phyloP scores from a whole-genome alignment of 2,113 vertebrate genomes.

The Poeciliopsis prolifica region DNA sequence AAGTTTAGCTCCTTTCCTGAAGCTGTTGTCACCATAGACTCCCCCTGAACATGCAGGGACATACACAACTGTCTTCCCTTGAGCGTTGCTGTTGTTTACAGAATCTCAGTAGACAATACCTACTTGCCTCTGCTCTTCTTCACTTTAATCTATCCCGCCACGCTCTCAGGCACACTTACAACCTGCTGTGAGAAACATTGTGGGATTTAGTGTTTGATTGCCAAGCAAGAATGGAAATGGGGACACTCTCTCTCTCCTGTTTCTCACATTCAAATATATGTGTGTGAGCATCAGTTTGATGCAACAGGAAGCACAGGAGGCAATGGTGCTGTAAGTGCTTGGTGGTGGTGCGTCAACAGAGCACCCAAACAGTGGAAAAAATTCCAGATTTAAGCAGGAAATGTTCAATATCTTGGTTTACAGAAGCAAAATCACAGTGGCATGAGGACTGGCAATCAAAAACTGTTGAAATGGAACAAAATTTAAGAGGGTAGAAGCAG shows the following conservation, averaged over 20 bases:
- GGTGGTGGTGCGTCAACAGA: neutral
- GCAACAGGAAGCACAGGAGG: slow-evolving; percentile 10
- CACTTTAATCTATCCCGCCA: slow-evolving; percentile 36
- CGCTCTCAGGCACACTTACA: slow-evolving; percentile 20
- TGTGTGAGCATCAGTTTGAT: slow-evolving; percentile 21
- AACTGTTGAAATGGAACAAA: too few relatives aligned
- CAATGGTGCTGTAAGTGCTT: neutral
- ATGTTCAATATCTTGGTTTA: too few relatives aligned
- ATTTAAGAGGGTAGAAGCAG: too few relatives aligned
- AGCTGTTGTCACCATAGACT: slow-evolving; percentile 12
- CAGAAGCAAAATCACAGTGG: too few relatives aligned
- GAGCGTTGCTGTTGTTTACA: slow-evolving; percentile 34
- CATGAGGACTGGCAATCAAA: too few relatives aligned
- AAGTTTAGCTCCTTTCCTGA: slow-evolving; percentile 5
- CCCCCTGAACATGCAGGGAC: slow-evolving; percentile 6
- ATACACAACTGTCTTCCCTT: slow-evolving; percentile 11
- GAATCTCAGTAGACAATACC: slow-evolving; percentile 24
- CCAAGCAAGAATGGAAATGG: neutral
- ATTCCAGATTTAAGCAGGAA: too few relatives aligned
- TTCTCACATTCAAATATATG: slow-evolving; percentile 31
- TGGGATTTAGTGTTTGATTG: slow-evolving; percentile 41
- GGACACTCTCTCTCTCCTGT: slow-evolving; percentile 6
- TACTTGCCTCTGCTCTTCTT: slow-evolving; percentile 21
- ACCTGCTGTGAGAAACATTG: slow-evolving; percentile 47
- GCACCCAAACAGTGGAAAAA: neutral